These are phyloP conservation scores for Hypena proboscidalis DNA, from an alignment of 2,888 invertebrate genomes.

Conservation along the genomic window DNA sequence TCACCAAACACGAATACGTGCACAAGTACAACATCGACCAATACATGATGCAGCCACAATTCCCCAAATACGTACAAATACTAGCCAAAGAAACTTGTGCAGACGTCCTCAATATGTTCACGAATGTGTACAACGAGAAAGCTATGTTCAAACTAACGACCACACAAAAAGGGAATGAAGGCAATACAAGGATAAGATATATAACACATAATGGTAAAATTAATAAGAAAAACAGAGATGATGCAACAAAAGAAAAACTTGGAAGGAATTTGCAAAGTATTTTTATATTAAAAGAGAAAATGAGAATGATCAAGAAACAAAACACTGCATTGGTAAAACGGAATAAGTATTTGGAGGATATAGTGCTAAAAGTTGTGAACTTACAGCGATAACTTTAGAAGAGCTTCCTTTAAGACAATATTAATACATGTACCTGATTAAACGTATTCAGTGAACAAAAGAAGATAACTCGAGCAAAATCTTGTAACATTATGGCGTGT, in stretches of 20 bases:
- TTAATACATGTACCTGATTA: too few relatives aligned
- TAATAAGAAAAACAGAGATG: constrained; percentile 36
- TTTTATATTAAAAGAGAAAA: constrained; percentile 35
- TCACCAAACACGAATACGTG: constrained; percentile 51
- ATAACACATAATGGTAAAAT: constrained; percentile 42
- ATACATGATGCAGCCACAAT: constrained; percentile 52
- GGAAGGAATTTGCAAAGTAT: constrained; percentile 33
- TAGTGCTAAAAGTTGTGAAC: constrained; percentile 23
- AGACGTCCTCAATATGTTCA: constrained; percentile 50
- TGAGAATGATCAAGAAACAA: constrained; percentile 29
- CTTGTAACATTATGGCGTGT: too few relatives aligned
- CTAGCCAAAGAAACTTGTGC: constrained; percentile 48
- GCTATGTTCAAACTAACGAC: constrained; percentile 59
- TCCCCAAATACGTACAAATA: constrained; percentile 53
- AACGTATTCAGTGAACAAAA: too few relatives aligned
- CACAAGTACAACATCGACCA: constrained; percentile 55
- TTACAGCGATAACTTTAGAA: too few relatives aligned
- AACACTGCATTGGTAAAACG: constrained; percentile 26
- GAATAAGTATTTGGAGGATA: constrained; percentile 35
- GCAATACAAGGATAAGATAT: constrained; percentile 55
- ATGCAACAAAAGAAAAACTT: constrained; percentile 27
- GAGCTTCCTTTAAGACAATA: too few relatives aligned
- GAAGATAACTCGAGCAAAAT: too few relatives aligned
- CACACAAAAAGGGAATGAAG: constrained; percentile 52
- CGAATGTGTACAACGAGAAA: constrained; percentile 51